Evolutionary conservation across 2,888 invertebrate genomes (phyloP).

Genomic region (Salticus scenicus): DNA sequence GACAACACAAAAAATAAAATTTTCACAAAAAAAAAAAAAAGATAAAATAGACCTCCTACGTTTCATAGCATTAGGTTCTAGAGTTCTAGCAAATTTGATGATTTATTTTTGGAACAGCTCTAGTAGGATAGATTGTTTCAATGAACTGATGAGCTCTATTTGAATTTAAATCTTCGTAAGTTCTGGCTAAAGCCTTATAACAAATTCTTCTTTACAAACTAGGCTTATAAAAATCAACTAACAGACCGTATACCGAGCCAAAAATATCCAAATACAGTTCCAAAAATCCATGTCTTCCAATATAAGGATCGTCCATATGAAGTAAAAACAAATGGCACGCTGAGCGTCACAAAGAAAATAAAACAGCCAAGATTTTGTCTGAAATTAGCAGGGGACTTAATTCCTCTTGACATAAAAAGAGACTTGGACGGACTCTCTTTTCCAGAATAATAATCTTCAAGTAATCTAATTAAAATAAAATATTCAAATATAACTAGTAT

Average conservation of each 20-base stretch:
- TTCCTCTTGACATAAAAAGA: constrained; percentile 36
- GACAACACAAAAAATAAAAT: too few relatives aligned
- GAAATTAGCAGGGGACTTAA: constrained; percentile 45
- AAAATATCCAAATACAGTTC: constrained; percentile 59
- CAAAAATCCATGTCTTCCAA: constrained; percentile 64
- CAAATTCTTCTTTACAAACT: constrained; percentile 10
- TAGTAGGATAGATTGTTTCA: neutral
- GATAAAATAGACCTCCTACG: too few relatives aligned
- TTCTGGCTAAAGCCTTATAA: neutral
- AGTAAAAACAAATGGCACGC: constrained; percentile 62
- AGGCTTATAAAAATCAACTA: constrained; percentile 47
- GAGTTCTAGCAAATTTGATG: too few relatives aligned
- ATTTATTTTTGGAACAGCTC: too few relatives aligned
- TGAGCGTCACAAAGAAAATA: constrained; percentile 51
- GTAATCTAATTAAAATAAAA: constrained; percentile 33
- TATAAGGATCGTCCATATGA: constrained; percentile 63
- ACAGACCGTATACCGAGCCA: constrained; percentile 62
- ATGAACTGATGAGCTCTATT: neutral
- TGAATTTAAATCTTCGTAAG: neutral
- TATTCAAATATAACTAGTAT: too few relatives aligned
- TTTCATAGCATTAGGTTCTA: too few relatives aligned
- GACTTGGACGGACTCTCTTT: constrained; percentile 58
- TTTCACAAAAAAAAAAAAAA: too few relatives aligned
- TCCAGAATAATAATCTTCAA: constrained; percentile 53
- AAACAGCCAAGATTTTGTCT: constrained; percentile 50